These are phyloP conservation scores for Fissipunctia ypsillon DNA, from an alignment of 2,888 invertebrate genomes.

Conservation along the genomic window DNA sequence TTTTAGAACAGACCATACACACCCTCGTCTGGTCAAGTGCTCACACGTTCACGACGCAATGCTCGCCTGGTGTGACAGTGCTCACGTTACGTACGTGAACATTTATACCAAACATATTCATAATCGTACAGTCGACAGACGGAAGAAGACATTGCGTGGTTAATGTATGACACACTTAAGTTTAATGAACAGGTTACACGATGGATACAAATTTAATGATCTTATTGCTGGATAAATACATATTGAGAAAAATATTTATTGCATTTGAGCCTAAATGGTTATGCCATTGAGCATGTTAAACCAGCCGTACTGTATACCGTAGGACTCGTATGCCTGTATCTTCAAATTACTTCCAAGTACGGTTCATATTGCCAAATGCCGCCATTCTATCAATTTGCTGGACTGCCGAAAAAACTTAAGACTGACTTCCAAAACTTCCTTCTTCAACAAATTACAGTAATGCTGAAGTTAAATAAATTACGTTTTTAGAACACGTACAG, in stretches of 20 bases:
- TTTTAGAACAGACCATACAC: neutral
- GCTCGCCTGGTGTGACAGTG: neutral
- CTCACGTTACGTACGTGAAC: neutral
- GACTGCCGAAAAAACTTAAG: neutral
- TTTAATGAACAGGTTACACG: slow-evolving; percentile 3
- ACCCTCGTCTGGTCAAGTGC: neutral
- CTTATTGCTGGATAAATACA: neutral
- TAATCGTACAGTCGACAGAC: neutral
- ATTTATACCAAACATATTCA: neutral
- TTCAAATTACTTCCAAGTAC: neutral
- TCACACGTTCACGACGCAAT: neutral
- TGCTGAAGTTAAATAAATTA: neutral
- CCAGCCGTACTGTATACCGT: slow-evolving; percentile 8
- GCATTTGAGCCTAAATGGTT: neutral
- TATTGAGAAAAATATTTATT: neutral
- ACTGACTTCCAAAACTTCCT: neutral
- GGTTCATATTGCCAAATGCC: neutral
- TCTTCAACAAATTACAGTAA: neutral
- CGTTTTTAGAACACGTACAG: neutral
- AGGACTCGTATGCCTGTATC: neutral
- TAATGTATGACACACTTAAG: neutral
- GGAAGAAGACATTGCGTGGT: neutral
- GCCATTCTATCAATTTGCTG: slow-evolving; percentile 7
- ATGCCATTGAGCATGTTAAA: neutral
- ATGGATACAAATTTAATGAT: neutral